Evolutionary conservation across 2,888 invertebrate genomes (phyloP), one percentile per base, ranked within the genome.

Genomic region (Leucophenga maculata): DNA sequence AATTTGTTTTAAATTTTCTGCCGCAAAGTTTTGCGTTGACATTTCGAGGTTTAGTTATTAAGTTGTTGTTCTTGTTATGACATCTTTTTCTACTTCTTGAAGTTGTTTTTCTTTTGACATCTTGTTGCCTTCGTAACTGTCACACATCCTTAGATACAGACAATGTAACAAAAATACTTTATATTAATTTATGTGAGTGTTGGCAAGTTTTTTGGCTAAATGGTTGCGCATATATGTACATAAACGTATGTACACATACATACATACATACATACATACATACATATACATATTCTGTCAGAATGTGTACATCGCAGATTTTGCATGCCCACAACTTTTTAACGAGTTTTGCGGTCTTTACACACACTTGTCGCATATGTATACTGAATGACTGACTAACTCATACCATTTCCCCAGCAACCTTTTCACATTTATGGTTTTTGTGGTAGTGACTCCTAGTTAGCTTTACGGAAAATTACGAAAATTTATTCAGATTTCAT

Each of bases 1-100:
- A 64, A 64, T 64, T 48, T 64, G 46, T 64, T 64, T 64, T 64
- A 46, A 64, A 64, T 64, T 64, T 64, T 46, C 62, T 64, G 48
- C 20, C 46, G n/a, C 22, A 48, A 64, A 64, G 3, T 22, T 14
- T 64, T 64, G 44, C 62, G 62, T 46, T 64, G 46, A 64, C 62
- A 64, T 48, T 48, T 48, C 62, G 62, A 64, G 62, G 6, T 32
- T 48, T 64, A 14, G 22, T 32, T 60, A 60, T 60, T 6, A 3
- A 32, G n/a, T 59, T 48, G 62, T 9, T 48, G 22, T 48, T 39
- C 39, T 44, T 32, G 16, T 32, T 60, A 1, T 60, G 31, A 6
- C 9, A n/a, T 32, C 31, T 31, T 57, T n/a, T 57, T 57, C 57
- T 31, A 57, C n/a, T 57, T 57, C 16, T 31, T 57, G 13, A 31